These are phyloP conservation scores for Seira ritae DNA, from an alignment of 2,888 invertebrate species.

Conservation along the genomic window DNA sequence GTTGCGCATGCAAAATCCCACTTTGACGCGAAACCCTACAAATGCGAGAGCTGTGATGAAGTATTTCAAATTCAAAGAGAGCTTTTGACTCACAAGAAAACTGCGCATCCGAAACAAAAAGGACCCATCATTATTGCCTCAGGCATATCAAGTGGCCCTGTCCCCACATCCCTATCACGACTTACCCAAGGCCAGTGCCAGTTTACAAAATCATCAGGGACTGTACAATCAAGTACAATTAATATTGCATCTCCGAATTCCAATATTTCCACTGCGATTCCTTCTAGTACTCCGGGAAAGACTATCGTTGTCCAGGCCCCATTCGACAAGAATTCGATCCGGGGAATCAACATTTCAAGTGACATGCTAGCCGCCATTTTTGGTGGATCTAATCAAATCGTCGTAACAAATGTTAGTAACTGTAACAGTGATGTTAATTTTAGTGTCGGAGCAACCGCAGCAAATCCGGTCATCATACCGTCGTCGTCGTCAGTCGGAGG, in stretches of 20 bases:
- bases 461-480: too few species aligned
- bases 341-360: conserved; percentile 32
- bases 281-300: background rate
- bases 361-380: conserved; percentile 40
- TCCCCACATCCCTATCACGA: too few species aligned
- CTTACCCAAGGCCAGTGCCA: background rate
- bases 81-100: conserved; percentile 50
- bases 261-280: background rate
- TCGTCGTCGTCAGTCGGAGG: too few species aligned
- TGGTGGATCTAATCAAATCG: too few species aligned
- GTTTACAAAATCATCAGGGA: background rate
- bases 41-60: conserved; percentile 61
- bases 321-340: conserved; percentile 26
- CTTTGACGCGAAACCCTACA: conserved; percentile 59
- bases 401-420: too few species aligned
- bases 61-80: conserved; percentile 59
- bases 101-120: conserved; percentile 54
- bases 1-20: conserved; percentile 63
- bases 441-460: too few species aligned
- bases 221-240: conserved; percentile 19
- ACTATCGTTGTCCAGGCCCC: conserved; percentile 34
- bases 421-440: too few species aligned
- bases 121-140: conserved; percentile 11
- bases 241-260: background rate
- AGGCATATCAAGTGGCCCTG: too few species aligned